Evolutionary conservation across 2,113 vertebrate species (phyloP).

Genomic region (Poecile atricapillus): DNA sequence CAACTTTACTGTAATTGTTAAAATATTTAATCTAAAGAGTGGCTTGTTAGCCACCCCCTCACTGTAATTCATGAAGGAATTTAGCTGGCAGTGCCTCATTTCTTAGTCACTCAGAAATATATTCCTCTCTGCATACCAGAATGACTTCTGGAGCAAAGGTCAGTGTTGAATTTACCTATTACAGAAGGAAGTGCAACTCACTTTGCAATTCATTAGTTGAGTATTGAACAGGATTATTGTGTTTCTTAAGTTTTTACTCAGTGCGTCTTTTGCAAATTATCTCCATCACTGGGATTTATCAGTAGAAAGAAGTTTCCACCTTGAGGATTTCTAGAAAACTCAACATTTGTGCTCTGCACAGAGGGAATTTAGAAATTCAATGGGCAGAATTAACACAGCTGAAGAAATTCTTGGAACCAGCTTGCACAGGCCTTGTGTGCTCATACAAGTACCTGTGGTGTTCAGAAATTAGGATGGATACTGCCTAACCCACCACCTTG

Average conservation of each 20-base stretch:
- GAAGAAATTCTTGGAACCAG: neutral
- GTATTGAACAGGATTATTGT: neutral
- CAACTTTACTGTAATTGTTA: neutral
- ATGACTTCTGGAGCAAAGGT: neutral
- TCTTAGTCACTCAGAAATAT: neutral
- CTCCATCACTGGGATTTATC: neutral
- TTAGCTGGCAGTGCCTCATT: neutral
- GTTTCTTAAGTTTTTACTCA: neutral
- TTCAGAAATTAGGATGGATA: neutral
- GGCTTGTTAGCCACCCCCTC: neutral
- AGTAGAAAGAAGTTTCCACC: neutral
- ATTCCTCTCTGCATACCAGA: neutral
- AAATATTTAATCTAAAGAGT: neutral
- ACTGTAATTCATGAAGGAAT: neutral
- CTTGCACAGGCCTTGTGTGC: neutral
- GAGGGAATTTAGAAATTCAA: neutral
- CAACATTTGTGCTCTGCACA: neutral
- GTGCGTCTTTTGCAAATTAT: neutral
- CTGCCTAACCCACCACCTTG: neutral
- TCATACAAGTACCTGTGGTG: neutral
- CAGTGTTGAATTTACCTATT: neutral
- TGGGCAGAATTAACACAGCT: neutral
- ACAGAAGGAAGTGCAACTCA: neutral
- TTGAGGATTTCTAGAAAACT: neutral
- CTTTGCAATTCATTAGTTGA: neutral